Evolutionary conservation across 1,140 invertebrate species (phyloP), one percentile per base, ranked within the genome.

Genomic region (Sminthurinus signatus): DNA sequence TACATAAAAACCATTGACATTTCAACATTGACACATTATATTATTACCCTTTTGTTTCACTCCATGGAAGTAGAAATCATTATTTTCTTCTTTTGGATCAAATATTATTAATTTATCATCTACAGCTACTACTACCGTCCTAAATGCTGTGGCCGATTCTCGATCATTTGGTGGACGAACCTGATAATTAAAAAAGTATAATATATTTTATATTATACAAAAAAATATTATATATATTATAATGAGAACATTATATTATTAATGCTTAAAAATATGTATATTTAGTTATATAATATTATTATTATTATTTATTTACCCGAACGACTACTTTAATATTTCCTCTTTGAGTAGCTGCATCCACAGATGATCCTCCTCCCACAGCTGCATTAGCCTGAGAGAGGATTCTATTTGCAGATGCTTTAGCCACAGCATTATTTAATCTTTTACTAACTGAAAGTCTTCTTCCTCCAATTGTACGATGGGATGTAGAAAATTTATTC

Each of bases 21-120:
- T n/a, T n/a, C n/a, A n/a, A n/a, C n/a, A n/a, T n/a, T n/a, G n/a
- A n/a, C n/a, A n/a, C n/a, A n/a, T n/a, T n/a, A n/a, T n/a, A n/a
- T 10, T 15, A 42, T 64, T 50, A 70, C 82, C 81, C 28, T 83
- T 85, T 70, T 92, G 88, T 59, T 85, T 84, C 0, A 86, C 80
- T 0, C 89, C 89, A 64, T 89, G 86, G 69, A 86, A 93, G 75
- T 86, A 93, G 73, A 92, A 93, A 3, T 85, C 85, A 65, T 87
- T 83, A 15, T 84, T 80, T 17, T 90, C 84, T 74, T 90, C 86
- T 70, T 90, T 88, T 0, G 93, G 93, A 76, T 96, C 93, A 74
- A 96, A 96, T 2, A 94, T 84, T 1, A 96, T 74, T 76, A 88
- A 83, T 68, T 84, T 82, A 10, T 87, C 82, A 73, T 93, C 88